Percentiles rank a stretch among this genome's conserved stretches.
These are phyloP conservation scores for Amphiprion ocellaris DNA, from an alignment of 2,113 vertebrate species.

Conservation along the genomic window DNA sequence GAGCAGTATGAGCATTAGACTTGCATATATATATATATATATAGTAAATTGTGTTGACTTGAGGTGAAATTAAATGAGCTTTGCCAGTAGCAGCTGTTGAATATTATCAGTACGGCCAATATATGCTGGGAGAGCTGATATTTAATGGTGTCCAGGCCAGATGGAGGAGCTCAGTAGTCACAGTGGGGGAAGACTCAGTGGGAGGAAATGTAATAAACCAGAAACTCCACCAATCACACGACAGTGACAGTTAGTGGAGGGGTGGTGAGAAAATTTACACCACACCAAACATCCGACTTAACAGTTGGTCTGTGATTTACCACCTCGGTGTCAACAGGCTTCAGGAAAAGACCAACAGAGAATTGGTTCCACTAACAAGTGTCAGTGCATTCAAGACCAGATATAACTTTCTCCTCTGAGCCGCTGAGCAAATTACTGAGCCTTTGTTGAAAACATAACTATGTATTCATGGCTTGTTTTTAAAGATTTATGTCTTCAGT, in stretches of 20 bases:
- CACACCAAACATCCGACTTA: background rate
- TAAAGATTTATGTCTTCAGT: no score
- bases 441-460: background rate
- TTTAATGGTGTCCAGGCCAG: slow-evolving; percentile 22
- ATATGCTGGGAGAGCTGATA: background rate
- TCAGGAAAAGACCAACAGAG: background rate
- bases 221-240: slow-evolving; percentile 29
- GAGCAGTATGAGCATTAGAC: no score
- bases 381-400: no score
- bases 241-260: background rate
- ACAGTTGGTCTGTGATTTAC: slow-evolving; percentile 3
- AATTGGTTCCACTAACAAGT: no score
- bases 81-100: slow-evolving; percentile 26
- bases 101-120: background rate
- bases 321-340: background rate
- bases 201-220: slow-evolving; percentile 28
- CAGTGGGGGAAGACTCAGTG: slow-evolving; percentile 18
- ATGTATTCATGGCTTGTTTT: background rate
- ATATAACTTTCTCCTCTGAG: no score
- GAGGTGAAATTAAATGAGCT: background rate
- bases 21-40: no score
- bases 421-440: no score
- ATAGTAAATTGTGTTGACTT: no score
- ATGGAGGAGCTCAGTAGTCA: slow-evolving; percentile 27
- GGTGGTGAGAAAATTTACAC: background rate